Base-by-base conservation (phyloP, 2,888 invertebrate genomes). In the Ganaspis brasiliensis region DNA sequence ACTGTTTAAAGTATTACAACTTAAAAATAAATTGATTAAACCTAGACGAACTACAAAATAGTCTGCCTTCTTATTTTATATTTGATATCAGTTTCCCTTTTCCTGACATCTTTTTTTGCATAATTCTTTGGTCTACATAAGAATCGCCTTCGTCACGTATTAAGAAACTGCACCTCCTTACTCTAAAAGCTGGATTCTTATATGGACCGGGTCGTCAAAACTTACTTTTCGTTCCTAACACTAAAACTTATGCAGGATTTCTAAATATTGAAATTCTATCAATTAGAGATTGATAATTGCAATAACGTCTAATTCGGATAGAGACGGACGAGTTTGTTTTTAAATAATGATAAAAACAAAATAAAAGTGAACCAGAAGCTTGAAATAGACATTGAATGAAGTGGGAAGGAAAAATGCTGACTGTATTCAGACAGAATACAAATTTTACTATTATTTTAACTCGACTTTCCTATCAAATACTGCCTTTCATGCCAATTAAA, bases 1-100 rank as follows among this genome's bases (percentile, higher is more conserved):
- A 84, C 87, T 88, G 87, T 89, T 89, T 78, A 88, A 86, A 85
- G 86, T 85, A 89, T 87, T 90, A 91, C 91, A 91, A 89, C 88
- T 91, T 89, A 89, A 88, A 88, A 79, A 84, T 85, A 86, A 87
- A 81, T 83, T 78, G 67, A 85, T 84, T 85, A 88, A n/a, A 84
- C 84, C 90, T 88, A 90, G 77, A 81, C 85, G 87, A 86, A 88
- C 88, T 89, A 89, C 82, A 84, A 88, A 86, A 87, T 89, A 87
- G 83, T 82, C 81, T 80, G 80, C 76, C 75, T 81, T 78, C 77
- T 35, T n/a, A n/a, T n/a, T n/a, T 71, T 71, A 57, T 55, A 9
- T 70, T 61, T 72, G 74, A 79, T 75, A 76, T 80, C 79, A 78
- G 78, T 70, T 70, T 40, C 67, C 26, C 72, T 77, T 77, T 59